A percentile compares a stretch with the other conserved stretches of the same genome.
Conservation (phyloP, 2,888 invertebrate species). For the Cerceris ruficornis region DNA sequence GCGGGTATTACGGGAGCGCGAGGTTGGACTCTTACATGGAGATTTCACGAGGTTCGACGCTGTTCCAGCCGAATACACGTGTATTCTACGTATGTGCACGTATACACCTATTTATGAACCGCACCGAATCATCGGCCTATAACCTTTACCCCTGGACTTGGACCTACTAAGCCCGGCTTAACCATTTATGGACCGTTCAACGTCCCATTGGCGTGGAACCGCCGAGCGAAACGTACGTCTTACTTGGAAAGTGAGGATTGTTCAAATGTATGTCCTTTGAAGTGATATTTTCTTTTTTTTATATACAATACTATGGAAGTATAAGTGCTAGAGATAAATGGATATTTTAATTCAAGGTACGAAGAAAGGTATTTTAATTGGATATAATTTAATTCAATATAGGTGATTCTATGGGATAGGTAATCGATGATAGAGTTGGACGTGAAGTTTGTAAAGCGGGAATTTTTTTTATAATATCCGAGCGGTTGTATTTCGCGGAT, state of each 20-base stretch:
- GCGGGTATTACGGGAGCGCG: constrained; percentile 58
- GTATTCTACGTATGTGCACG: constrained; percentile 40
- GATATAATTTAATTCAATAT: too few species aligned
- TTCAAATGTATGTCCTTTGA: too few species aligned
- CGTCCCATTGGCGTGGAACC: constrained; percentile 58
- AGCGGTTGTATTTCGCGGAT: background rate
- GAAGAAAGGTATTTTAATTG: too few species aligned
- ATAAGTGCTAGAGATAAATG: too few species aligned
- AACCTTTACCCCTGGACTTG: constrained; percentile 69
- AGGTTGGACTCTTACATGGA: constrained; percentile 55
- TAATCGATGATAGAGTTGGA: too few species aligned
- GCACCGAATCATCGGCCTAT: constrained; percentile 61
- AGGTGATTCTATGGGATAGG: too few species aligned
- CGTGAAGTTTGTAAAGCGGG: too few species aligned
- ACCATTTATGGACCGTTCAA: constrained; percentile 70
- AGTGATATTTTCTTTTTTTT: too few species aligned
- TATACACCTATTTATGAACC: constrained; percentile 50
- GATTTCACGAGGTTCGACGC: constrained; percentile 52
- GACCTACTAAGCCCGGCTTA: constrained; percentile 71
- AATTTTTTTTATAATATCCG: constrained; percentile 15
- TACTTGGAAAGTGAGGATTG: background rate
- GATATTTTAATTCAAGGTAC: too few species aligned
- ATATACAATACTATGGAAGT: too few species aligned
- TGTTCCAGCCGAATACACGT: constrained; percentile 57
- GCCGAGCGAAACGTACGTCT: background rate